phyloP scores from a whole-genome alignment of 2,888 invertebrate species.

The Heliconius aoede region DNA sequence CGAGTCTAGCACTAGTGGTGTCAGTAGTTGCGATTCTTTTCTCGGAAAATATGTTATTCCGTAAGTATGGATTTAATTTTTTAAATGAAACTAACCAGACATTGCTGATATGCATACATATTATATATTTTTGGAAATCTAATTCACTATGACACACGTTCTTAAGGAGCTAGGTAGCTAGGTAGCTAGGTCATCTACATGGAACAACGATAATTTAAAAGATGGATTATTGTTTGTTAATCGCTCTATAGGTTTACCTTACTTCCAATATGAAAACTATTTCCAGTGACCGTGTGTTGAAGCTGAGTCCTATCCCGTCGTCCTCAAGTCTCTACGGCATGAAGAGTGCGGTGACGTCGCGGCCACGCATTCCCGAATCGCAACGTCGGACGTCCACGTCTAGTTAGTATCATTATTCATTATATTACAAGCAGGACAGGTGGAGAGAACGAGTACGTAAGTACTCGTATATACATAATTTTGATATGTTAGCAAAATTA shows the following conservation, averaged over 20 bases:
- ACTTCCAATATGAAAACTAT: background rate
- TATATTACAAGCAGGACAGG: too few relatives aligned
- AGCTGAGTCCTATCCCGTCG: slow-evolving; percentile 94
- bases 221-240: background rate
- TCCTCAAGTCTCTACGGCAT: slow-evolving; percentile 87
- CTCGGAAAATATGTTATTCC: slow-evolving; percentile 84
- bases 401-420: slow-evolving; percentile 61
- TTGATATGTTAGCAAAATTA: too few relatives aligned
- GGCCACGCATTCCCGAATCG: slow-evolving; percentile 76
- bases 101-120: too few relatives aligned
- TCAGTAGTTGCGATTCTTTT: slow-evolving; percentile 91
- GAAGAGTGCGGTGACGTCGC: slow-evolving; percentile 70
- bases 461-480: too few relatives aligned
- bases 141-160: too few relatives aligned
- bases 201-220: background rate
- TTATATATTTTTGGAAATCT: too few relatives aligned
- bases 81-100: background rate
- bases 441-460: too few relatives aligned
- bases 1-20: slow-evolving; percentile 92
- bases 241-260: background rate
- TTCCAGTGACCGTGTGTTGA: slow-evolving; percentile 85
- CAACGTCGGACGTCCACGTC: slow-evolving; percentile 83
- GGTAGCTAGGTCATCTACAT: background rate
- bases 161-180: too few relatives aligned
- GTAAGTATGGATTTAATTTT: slow-evolving; percentile 64